Evolutionary conservation across 2,888 invertebrate genomes (phyloP).

Genomic region (Sturmia bella): DNA sequence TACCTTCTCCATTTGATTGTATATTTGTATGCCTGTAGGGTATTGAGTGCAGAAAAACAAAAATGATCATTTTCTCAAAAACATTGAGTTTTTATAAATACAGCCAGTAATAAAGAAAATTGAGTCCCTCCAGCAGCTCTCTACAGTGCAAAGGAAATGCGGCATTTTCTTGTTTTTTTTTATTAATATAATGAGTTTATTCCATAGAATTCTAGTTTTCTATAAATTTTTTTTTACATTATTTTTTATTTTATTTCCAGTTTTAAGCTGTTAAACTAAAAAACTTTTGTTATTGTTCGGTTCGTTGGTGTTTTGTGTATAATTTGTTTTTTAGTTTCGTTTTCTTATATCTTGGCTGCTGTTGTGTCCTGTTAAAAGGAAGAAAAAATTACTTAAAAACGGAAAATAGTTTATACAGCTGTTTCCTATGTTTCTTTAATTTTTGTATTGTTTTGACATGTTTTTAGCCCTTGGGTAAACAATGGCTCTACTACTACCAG

Average conservation of each 20-base stretch:
- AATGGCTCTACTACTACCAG: conserved; percentile 41
- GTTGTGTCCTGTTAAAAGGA: conserved; percentile 32
- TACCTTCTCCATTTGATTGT: no score
- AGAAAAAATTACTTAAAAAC: conserved; percentile 35
- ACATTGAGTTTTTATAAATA: conserved; percentile 28
- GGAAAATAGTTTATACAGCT: conserved; percentile 69
- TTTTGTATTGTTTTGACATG: conserved; percentile 69
- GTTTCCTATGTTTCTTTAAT: conserved; percentile 69
- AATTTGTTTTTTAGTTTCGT: not conserved
- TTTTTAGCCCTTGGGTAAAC: conserved; percentile 67
- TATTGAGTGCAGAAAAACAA: not conserved
- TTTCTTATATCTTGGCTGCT: conserved; percentile 26
- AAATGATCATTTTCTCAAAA: not conserved
- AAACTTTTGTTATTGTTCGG: conserved; percentile 60
- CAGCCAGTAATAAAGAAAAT: conserved; percentile 5
- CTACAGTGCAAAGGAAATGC: conserved; percentile 41
- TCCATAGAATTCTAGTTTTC: conserved; percentile 25
- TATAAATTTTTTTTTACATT: not conserved
- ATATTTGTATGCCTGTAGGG: not conserved
- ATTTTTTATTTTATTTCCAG: not conserved
- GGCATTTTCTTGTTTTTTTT: conserved; percentile 42
- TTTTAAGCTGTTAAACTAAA: conserved; percentile 54
- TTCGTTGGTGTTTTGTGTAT: conserved; percentile 20
- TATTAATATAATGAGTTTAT: conserved; percentile 62
- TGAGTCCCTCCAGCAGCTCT: not conserved